phyloP scores from a whole-genome alignment of 2,797 vertebrate genomes.

The Carapus acus region DNA sequence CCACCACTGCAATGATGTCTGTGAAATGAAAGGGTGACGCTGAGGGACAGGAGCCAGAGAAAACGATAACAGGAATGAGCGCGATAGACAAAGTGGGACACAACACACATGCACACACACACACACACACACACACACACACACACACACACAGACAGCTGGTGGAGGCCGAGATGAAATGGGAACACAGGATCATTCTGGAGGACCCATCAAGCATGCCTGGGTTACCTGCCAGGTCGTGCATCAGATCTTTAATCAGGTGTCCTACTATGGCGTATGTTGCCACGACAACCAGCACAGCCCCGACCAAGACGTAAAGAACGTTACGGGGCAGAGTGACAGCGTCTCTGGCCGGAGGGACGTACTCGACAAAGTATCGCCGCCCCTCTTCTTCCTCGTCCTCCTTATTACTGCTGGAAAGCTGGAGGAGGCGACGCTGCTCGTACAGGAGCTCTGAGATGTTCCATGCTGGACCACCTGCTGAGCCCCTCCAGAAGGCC shows the following conservation, averaged over 20 bases:
- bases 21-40: constrained; percentile 20
- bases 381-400: too few relatives aligned
- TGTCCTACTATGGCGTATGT: constrained; percentile 90
- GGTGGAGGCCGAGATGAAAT: constrained; percentile 7
- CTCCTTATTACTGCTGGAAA: constrained; percentile 40
- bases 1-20: neutral
- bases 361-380: constrained; percentile 78
- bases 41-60: constrained; percentile 19
- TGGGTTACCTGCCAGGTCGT: constrained; percentile 86
- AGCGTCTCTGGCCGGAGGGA: constrained; percentile 76
- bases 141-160: constrained; percentile 4
- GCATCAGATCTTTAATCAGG: constrained; percentile 85
- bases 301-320: constrained; percentile 77
- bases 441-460: constrained; percentile 36
- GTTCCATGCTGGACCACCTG: constrained; percentile 36
- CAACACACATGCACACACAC: too few relatives aligned
- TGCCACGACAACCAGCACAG: constrained; percentile 74
- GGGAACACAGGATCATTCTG: constrained; percentile 5
- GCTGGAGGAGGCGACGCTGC: constrained; percentile 55
- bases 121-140: neutral
- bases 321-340: constrained; percentile 75
- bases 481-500: constrained; percentile 38
- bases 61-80: too few relatives aligned
- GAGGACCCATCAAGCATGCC: neutral
- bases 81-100: too few relatives aligned